Conservation (phyloP, 2,113 vertebrate species). For the Corythornis cristatus region DNA sequence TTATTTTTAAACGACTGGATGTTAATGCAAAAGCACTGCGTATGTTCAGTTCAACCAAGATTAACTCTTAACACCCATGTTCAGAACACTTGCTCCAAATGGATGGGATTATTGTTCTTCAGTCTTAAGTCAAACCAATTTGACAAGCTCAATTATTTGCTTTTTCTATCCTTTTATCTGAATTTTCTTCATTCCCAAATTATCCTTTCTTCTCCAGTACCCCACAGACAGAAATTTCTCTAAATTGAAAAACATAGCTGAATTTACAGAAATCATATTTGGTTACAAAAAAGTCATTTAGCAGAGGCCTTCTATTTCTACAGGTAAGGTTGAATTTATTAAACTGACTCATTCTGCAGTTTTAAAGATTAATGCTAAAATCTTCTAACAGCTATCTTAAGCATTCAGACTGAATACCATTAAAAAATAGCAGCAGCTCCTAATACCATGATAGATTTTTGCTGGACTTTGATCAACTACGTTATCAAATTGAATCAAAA, state of each 20-base stretch:
- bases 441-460: neutral
- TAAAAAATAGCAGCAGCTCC: neutral
- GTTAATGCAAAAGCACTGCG: neutral
- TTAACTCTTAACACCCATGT: neutral
- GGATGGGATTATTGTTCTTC: neutral
- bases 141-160: neutral
- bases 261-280: neutral
- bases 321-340: neutral
- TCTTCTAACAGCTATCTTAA: neutral
- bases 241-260: neutral
- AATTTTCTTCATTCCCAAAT: neutral
- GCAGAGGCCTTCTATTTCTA: neutral
- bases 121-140: neutral
- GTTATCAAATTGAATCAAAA: neutral
- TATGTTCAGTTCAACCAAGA: neutral
- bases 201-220: neutral
- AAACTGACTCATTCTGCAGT: neutral
- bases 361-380: neutral
- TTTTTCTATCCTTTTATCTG: neutral
- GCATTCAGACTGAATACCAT: neutral
- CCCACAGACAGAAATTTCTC: neutral
- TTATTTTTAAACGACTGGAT: neutral
- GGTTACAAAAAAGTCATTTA: neutral
- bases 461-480: neutral
- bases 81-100: neutral